Evolutionary conservation across 2,113 vertebrate species (phyloP).

Genomic region (Rhipidura dahli): DNA sequence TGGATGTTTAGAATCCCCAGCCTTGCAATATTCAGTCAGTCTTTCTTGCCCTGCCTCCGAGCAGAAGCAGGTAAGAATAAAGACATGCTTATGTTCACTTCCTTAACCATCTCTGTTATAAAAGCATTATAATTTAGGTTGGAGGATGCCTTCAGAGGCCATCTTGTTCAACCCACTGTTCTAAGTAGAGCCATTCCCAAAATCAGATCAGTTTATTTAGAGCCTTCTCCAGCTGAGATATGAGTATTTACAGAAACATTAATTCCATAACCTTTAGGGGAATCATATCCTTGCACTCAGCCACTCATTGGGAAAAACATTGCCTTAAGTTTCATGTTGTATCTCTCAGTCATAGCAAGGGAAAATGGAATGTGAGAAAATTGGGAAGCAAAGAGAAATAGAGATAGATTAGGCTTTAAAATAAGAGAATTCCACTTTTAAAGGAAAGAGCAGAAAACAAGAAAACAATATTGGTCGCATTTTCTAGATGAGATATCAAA

Average conservation of each 20-base stretch:
- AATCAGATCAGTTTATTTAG: background rate
- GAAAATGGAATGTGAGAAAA: background rate
- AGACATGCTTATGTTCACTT: background rate
- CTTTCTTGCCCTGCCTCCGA: background rate
- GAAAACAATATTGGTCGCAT: background rate
- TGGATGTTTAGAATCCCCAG: background rate
- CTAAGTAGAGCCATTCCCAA: background rate
- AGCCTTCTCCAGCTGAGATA: background rate
- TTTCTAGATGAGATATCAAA: background rate
- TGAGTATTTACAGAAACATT: background rate
- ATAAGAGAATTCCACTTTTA: background rate
- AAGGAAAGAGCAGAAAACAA: background rate
- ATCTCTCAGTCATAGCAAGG: background rate
- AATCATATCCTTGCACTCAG: background rate
- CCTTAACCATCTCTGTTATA: background rate
- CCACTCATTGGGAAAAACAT: background rate
- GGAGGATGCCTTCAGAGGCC: background rate
- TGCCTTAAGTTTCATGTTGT: background rate
- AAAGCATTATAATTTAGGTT: background rate
- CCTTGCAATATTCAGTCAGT: background rate
- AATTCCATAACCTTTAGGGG: background rate
- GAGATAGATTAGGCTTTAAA: background rate
- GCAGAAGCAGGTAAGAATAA: background rate
- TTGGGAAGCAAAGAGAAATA: background rate
- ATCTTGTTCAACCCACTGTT: background rate